A percentile compares a stretch with the other conserved stretches of the same genome.
phyloP scores from a whole-genome alignment of 2,113 vertebrate species.

The Furnarius figulus region DNA sequence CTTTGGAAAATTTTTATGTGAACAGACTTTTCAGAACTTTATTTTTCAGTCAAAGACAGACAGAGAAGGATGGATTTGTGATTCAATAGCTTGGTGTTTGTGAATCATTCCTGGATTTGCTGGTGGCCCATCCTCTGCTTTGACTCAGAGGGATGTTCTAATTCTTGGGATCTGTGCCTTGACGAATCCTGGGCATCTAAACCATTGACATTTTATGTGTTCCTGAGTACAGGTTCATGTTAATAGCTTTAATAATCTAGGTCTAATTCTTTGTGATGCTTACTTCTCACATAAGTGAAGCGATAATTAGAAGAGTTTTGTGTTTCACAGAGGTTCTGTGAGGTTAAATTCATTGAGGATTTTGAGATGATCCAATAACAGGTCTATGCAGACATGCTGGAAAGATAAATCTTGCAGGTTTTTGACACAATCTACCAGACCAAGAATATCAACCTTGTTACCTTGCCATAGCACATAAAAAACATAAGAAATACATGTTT shows the following conservation, averaged over 20 bases:
- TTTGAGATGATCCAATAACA: background rate
- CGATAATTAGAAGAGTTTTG: background rate
- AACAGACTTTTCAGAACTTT: background rate
- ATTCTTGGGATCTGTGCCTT: background rate
- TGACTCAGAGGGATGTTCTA: background rate
- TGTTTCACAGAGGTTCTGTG: background rate
- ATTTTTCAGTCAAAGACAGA: background rate
- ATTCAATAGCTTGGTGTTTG: background rate
- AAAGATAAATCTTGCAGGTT: background rate
- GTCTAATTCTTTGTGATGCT: background rate
- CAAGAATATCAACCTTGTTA: background rate
- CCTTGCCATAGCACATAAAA: background rate
- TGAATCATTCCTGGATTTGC: background rate
- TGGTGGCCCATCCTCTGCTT: background rate
- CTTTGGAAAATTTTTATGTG: background rate
- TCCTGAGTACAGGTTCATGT: background rate
- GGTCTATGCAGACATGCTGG: background rate
- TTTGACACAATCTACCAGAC: background rate
- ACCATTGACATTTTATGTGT: background rate
- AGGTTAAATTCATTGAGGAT: background rate
- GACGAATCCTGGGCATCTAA: background rate
- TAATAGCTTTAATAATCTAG: background rate
- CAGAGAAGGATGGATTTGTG: background rate
- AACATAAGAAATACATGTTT: background rate
- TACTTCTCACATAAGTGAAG: background rate